Base-by-base conservation (phyloP, 2,888 invertebrate genomes). In the Colostygia pectinataria region DNA sequence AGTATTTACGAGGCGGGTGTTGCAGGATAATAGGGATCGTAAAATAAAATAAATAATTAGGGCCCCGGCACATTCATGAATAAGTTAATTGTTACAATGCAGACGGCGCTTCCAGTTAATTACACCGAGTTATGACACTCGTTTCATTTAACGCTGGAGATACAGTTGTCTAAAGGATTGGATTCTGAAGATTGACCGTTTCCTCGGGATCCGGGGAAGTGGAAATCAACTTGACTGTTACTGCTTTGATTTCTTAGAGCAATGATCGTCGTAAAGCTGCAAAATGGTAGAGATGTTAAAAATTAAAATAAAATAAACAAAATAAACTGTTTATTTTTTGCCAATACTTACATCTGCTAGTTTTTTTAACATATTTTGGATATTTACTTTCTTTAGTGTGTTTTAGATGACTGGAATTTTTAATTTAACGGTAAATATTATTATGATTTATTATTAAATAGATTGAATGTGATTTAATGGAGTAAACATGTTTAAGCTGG, bases 31-130 rank as follows among this genome's bases (percentile, higher is more conserved):
- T 82, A 79, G 85, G 73, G 69, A 66, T 80, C 85, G 78, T 88
- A 87, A 88, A 88, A 84, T 87, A 86, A 86, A 86, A 83, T 87
- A 86, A 87, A 87, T 88, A 87, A 87, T 87, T 86, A 84, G 77
- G 75, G 69, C 71, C 59, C 70, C 63, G 65, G 80, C 70, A 74
- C 74, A 78, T 78, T 85, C 85, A 85, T 88, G 86, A 88, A 87
- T 87, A 83, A 87, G 75, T 83, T 82, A 83, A 85, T 79, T 79
- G 78, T 77, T 63, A 69, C 74, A 71, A 66, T 80, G 78, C 81
- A 78, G 71, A 72, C 66, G 60, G 43, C 61, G 62, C 56, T 55
- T 59, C 31, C 41, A 50, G 48, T 59, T 59, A 54, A 61, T 61
- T 58, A 57, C 53, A 39, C 36, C 53, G 27, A 61, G 61, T 58